Evolutionary conservation across 2,113 vertebrate species (phyloP), one percentile per base, ranked within the genome.

Genomic region (Nyctereutes procyonoides): DNA sequence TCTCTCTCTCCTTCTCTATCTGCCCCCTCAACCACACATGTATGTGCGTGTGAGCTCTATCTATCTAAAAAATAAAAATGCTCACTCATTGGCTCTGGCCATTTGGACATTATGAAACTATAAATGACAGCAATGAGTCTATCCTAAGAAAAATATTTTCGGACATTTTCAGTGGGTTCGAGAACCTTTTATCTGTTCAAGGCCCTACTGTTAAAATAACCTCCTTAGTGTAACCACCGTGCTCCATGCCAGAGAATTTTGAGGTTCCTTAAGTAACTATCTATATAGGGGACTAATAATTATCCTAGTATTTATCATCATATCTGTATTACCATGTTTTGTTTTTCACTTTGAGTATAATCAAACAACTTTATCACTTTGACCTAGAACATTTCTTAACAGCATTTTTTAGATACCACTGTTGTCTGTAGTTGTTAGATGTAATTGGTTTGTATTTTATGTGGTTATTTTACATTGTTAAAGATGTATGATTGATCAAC

Each of bases 321-420:
- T 77, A 26, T 77, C 26, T 77, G 8, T 79, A 55, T 24, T 91
- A 48, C 89, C 53, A 2, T 67, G 16, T 71, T 94, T 69, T n/a
- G 22, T 51, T 95, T 96, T 92, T 95, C 63, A 94, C 28, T 94
- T 90, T 55, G 38, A 73, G 26, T 96, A 26, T 83, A 94, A 83
- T 60, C 79, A 77, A 82, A 80, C 53, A 88, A 48, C 28, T 82
- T 77, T 26, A 0, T 95, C 55, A 51, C 74, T 97, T 92, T 94
- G 65, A 82, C 69, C 82, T 88, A 22, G 8, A 82, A 38, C 7
- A 53, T 7, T 11, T 82, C n/a, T 90, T 65, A 35, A 2, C 43
- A 58, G 22, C 30, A 22, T 86, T 93, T 94, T 69, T 94, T 83
- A 95, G 63, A 77, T 16, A 85, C 17, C 13, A 24, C 28, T 93